These are phyloP conservation scores for Typhlichthys subterraneus DNA, from an alignment of 2,797 vertebrate species.

Conservation along the genomic window DNA sequence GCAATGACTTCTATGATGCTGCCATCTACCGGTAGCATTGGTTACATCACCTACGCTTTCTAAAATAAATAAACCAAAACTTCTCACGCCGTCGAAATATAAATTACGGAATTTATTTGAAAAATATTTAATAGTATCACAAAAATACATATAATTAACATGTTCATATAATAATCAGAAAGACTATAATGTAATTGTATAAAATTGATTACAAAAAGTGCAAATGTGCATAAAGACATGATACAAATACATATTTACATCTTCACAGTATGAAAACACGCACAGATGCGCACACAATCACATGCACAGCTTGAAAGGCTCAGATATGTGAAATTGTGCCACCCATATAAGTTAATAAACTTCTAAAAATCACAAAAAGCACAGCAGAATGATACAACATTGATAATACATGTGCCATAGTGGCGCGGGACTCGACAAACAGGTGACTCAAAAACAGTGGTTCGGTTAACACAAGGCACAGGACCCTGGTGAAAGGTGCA, in stretches of 20 bases:
- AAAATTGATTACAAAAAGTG: slow-evolving; percentile 57
- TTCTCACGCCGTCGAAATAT: no score
- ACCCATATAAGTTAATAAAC: slow-evolving; percentile 2
- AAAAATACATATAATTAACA: slow-evolving; percentile 27
- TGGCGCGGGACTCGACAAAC: slow-evolving; percentile 3
- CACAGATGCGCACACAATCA: slow-evolving; percentile 15
- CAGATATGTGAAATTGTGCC: slow-evolving; percentile 20
- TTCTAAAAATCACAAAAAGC: neutral
- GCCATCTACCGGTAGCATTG: neutral
- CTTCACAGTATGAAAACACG: slow-evolving; percentile 31
- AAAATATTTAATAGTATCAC: slow-evolving; percentile 49
- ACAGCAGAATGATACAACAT: neutral
- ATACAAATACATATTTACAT: slow-evolving; percentile 57
- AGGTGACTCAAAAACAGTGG: slow-evolving; percentile 37
- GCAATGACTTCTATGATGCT: neutral
- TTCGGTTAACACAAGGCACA: slow-evolving; percentile 7
- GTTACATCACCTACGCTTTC: neutral
- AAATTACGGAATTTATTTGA: slow-evolving; percentile 22
- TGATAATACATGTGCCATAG: slow-evolving; percentile 12
- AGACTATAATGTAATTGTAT: slow-evolving; percentile 34
- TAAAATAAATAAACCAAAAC: neutral
- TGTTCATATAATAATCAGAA: neutral
- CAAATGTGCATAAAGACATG: slow-evolving; percentile 57
- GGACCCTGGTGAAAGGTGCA: neutral
- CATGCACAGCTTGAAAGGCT: slow-evolving; percentile 19